These are phyloP conservation scores for Panagrolaimus sp. DNA, from an alignment of 1,140 invertebrate genomes.

Conservation along the genomic window DNA sequence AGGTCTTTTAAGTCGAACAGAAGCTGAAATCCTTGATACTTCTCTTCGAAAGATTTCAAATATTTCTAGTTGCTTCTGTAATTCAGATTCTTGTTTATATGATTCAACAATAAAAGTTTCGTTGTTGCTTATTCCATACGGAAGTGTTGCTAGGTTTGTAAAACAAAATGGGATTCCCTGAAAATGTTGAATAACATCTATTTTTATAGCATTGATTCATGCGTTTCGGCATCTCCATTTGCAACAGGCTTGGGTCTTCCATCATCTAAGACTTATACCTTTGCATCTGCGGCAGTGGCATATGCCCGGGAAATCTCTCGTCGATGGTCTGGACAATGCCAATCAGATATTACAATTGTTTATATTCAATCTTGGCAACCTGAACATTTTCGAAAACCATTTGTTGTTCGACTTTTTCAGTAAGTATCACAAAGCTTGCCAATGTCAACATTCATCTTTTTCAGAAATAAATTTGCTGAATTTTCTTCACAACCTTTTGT, in stretches of 20 bases:
- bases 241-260: not conserved
- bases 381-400: conserved; percentile 7
- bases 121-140: not conserved
- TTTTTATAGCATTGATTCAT: not conserved
- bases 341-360: not conserved
- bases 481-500: not conserved
- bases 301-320: conserved; percentile 11
- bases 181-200: not conserved
- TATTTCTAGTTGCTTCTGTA: no score
- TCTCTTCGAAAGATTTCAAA: not conserved
- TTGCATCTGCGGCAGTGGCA: not conserved
- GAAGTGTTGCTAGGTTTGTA: not conserved
- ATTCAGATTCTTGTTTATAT: no score
- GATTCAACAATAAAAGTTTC: not conserved
- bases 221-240: not conserved
- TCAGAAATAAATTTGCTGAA: not conserved
- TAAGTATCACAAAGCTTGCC: not conserved
- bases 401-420: conserved; percentile 6
- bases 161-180: not conserved
- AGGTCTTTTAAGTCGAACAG: conserved; percentile 24
- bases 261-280: not conserved
- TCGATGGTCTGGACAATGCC: not conserved
- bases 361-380: conserved; percentile 2
- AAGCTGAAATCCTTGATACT: conserved; percentile 24
- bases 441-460: not conserved